Evolutionary conservation across 2,888 invertebrate species (phyloP), one percentile per base, ranked within the genome.

Genomic region (Tachina fera): DNA sequence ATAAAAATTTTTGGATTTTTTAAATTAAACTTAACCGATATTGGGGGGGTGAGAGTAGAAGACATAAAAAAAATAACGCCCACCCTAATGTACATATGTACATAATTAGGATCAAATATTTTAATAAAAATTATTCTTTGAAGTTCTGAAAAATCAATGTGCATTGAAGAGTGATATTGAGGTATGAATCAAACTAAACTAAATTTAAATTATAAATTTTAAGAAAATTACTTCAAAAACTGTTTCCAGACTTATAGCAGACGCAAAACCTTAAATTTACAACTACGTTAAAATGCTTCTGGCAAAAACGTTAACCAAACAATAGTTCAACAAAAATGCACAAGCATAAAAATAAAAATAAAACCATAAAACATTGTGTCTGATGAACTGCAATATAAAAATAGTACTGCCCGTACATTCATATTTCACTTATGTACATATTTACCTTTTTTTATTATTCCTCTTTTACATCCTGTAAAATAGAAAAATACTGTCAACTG

Each of bases 381-480:
- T 49, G 61, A 61, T 74, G 49, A 61, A 74, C 61, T 51, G 49
- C 74, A 74, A 74, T 61, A 74, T 61, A 49, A 61, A 74, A 72
- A 72, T 49, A 39, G 60, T n/a, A 45, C 22, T 3, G 43, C 45
- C 22, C 22, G 49, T 11, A 45, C 39, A 31, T 39, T 39, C 13
- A 47, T 22, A 31, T 31, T 2, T 31, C 31, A 13, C 14, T 9
- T 58, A 14, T 58, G 31, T 58, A 51, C 16, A 16, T 19, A 51
- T 16, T 51, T 51, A 16, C 49, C 51, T 14, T 22, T 60, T 47
- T 72, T 39, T 31, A 31, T 31, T 31, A 31, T 31, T 31, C 6
- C 31, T 31, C 6, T 31, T 72, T 60, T n/a, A 49, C 11, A 72
- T 61, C 49, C 49, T 49, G 31, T 49, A 61, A 13, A 74, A 61